Conservation (phyloP, 2,888 invertebrate species). For the Leucania comma region DNA sequence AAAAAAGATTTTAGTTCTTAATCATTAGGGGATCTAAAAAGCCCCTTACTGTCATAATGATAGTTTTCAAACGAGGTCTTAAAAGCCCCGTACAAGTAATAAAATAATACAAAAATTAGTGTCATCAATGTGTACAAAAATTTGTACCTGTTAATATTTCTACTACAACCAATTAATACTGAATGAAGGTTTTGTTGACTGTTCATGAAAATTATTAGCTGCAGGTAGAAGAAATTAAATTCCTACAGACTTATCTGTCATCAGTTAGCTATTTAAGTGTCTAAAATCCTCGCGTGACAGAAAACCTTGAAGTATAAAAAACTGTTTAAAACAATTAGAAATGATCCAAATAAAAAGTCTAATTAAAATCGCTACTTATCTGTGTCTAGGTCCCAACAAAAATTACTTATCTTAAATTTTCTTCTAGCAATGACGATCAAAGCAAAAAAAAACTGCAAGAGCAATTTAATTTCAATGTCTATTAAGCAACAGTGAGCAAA, state of each 20-base stretch:
- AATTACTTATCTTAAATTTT: slow-evolving; percentile 17
- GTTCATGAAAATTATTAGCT: neutral
- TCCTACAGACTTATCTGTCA: neutral
- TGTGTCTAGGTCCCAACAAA: slow-evolving; percentile 32
- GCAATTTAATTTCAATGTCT: slow-evolving; percentile 47
- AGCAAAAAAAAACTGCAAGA: slow-evolving; percentile 38
- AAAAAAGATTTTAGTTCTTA: no score
- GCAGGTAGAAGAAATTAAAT: neutral
- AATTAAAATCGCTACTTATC: slow-evolving; percentile 9
- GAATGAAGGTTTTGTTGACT: neutral
- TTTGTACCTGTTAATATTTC: no score
- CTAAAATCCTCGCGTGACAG: neutral
- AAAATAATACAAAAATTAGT: no score
- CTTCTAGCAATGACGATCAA: neutral
- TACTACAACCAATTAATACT: no score
- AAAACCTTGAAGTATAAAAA: neutral
- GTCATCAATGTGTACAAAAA: no score
- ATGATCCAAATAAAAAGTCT: neutral
- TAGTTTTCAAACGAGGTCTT: no score
- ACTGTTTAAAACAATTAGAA: neutral
- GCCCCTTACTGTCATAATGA: no score
- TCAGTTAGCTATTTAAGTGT: neutral
- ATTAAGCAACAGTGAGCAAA: slow-evolving; percentile 30
- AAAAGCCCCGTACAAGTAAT: no score
- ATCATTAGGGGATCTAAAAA: no score